These are phyloP conservation scores for Meganola albula DNA, from an alignment of 2,888 invertebrate genomes.

Conservation along the genomic window DNA sequence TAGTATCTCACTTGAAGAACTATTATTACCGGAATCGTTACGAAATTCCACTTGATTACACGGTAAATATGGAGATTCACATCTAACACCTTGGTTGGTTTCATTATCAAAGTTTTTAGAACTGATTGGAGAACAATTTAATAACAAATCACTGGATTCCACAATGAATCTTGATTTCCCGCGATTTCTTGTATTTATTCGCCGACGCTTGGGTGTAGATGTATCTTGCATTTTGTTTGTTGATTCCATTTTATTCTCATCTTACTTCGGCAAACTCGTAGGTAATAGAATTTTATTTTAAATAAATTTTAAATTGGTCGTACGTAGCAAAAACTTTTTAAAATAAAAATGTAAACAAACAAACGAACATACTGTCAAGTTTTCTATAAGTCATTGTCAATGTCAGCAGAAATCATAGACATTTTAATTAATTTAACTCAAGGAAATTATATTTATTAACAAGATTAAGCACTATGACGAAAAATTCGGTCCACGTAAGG, in stretches of 20 bases:
- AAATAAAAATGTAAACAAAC: neutral
- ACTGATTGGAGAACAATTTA: slow-evolving; percentile 32
- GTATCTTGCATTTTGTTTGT: slow-evolving; percentile 30
- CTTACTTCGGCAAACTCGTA: neutral
- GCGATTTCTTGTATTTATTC: slow-evolving; percentile 46
- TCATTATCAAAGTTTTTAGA: slow-evolving; percentile 21
- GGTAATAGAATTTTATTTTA: too few species aligned
- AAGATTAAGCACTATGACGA: too few species aligned
- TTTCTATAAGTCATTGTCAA: too few species aligned
- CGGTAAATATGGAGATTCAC: slow-evolving; percentile 61
- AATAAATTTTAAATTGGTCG: too few species aligned
- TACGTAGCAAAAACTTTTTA: neutral
- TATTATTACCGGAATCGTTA: slow-evolving; percentile 44
- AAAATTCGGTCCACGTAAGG: too few species aligned
- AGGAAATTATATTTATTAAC: too few species aligned
- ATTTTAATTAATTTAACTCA: too few species aligned
- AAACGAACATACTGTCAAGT: neutral
- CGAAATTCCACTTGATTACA: slow-evolving; percentile 65
- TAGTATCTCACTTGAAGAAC: slow-evolving; percentile 40
- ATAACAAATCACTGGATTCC: slow-evolving; percentile 21
- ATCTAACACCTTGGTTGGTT: slow-evolving; percentile 25
- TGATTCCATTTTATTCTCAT: slow-evolving; percentile 30
- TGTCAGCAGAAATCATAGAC: too few species aligned
- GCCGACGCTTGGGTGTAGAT: slow-evolving; percentile 60
- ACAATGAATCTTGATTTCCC: slow-evolving; percentile 27